A percentile compares a stretch with the other conserved stretches of the same genome.
These are phyloP conservation scores for Augochlorella aurata DNA, from an alignment of 2,888 invertebrate genomes.

Conservation along the genomic window DNA sequence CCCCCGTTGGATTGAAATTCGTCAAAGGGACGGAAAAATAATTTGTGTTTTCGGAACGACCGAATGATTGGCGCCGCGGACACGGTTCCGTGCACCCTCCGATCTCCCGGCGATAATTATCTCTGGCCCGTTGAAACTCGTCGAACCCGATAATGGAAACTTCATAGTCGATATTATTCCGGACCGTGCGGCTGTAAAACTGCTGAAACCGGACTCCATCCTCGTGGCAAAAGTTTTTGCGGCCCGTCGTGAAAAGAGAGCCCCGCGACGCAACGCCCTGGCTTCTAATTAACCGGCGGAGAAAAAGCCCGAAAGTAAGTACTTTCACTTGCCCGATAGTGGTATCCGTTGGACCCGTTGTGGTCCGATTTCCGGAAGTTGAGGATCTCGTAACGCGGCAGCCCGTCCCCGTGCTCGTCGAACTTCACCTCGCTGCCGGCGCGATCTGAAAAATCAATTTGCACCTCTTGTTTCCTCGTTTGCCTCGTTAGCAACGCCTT, in stretches of 20 bases:
- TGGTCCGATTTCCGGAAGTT: conserved; percentile 85
- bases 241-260: not conserved
- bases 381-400: conserved; percentile 88
- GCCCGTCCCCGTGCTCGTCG: conserved; percentile 88
- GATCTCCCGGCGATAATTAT: conserved; percentile 32
- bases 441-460: conserved; percentile 83
- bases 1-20: not conserved
- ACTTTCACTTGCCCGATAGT: conserved; percentile 82
- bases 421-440: conserved; percentile 88
- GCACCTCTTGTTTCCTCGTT: conserved; percentile 2
- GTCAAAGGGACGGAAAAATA: not conserved
- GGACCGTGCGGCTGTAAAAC: conserved; percentile 21
- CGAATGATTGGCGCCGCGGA: not conserved
- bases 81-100: not conserved
- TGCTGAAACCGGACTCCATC: conserved; percentile 32
- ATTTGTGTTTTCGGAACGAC: not conserved
- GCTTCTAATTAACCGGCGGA: conserved; percentile 40
- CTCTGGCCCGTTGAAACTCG: conserved; percentile 1
- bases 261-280: not conserved
- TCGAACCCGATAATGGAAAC: conserved; percentile 29
- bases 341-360: conserved; percentile 81
- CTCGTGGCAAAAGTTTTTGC: conserved; percentile 14
- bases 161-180: conserved; percentile 34
- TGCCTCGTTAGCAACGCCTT: not conserved
- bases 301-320: conserved; percentile 44